A percentile compares a stretch with the other conserved stretches of the same genome.
phyloP scores from a whole-genome alignment of 2,888 invertebrate species.

The Gari tellinella region DNA sequence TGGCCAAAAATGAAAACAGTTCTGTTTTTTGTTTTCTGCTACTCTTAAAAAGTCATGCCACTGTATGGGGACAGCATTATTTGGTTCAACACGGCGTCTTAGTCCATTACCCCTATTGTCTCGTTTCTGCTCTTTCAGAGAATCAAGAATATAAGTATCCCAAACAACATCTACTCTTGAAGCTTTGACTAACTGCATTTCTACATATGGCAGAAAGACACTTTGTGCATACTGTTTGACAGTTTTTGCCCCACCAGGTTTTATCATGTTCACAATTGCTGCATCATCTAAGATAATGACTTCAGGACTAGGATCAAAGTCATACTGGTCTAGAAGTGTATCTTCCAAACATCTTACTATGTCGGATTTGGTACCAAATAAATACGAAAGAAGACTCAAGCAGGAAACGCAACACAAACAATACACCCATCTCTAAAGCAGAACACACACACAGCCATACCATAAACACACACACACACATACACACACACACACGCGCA shows the following conservation, averaged over 20 bases:
- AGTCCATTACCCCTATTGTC: slow-evolving; percentile 53
- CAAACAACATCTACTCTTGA: slow-evolving; percentile 52
- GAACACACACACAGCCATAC: too few species aligned
- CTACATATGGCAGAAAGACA: slow-evolving; percentile 31
- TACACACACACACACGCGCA: too few species aligned
- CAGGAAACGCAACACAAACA: too few species aligned
- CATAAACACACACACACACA: too few species aligned
- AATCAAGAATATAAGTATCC: slow-evolving; percentile 48
- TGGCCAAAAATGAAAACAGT: slow-evolving; percentile 33
- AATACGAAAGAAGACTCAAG: too few species aligned
- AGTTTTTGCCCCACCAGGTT: slow-evolving; percentile 23
- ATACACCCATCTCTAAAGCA: too few species aligned
- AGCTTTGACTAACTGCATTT: slow-evolving; percentile 28
- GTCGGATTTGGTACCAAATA: too few species aligned
- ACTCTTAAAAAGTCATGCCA: slow-evolving; percentile 43
- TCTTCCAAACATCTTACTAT: slow-evolving; percentile 7
- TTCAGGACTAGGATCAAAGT: slow-evolving; percentile 11
- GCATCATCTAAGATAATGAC: slow-evolving; percentile 46
- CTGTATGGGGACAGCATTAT: slow-evolving; percentile 28
- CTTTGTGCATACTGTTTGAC: slow-evolving; percentile 51
- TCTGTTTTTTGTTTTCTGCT: slow-evolving; percentile 56
- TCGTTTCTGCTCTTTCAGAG: slow-evolving; percentile 52
- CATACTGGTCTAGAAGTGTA: background rate
- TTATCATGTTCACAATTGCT: slow-evolving; percentile 46
- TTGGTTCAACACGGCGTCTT: slow-evolving; percentile 31